Conservation (phyloP, 92 coral and sea anemone species). For the Heteractis magnifica region DNA sequence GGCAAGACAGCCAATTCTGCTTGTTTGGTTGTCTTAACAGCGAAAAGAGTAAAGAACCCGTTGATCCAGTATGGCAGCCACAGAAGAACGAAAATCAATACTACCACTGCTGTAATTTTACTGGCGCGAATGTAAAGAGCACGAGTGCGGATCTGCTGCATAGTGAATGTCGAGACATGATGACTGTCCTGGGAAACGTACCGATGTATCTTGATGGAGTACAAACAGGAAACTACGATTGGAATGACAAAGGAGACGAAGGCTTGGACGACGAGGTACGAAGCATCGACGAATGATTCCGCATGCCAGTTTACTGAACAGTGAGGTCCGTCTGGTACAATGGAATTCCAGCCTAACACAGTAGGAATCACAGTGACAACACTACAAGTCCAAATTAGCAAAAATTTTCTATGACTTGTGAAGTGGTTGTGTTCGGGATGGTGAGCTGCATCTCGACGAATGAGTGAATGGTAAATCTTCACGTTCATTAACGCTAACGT, state of each 20-base stretch:
- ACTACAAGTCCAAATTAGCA: constrained; percentile 52
- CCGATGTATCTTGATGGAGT: constrained; percentile 41
- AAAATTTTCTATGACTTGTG: constrained; percentile 21
- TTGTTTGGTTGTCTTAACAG: background rate
- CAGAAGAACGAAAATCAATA: constrained; percentile 10
- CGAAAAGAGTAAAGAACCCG: constrained; percentile 23
- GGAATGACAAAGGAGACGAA: constrained; percentile 61
- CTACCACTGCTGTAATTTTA: constrained; percentile 10
- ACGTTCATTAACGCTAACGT: constrained; percentile 61
- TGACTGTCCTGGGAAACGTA: constrained; percentile 6
- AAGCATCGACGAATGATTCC: constrained; percentile 19
- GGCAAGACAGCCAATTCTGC: constrained; percentile 14
- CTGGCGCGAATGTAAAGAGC: constrained; percentile 24
- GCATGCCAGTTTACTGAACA: constrained; percentile 75
- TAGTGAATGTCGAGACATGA: constrained; percentile 6
- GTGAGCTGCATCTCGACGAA: constrained; percentile 2
- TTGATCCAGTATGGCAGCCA: constrained; percentile 45
- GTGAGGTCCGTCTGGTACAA: constrained; percentile 44
- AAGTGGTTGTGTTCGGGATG: background rate
- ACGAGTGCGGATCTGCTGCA: constrained; percentile 26
- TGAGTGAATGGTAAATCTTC: constrained; percentile 44
- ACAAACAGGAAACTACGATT: constrained; percentile 44
- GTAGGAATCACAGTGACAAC: constrained; percentile 50
- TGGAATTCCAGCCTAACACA: constrained; percentile 65
- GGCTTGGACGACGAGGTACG: constrained; percentile 44